Conservation (phyloP, 2,888 invertebrate genomes). For the Ochlodes sylvanus region DNA sequence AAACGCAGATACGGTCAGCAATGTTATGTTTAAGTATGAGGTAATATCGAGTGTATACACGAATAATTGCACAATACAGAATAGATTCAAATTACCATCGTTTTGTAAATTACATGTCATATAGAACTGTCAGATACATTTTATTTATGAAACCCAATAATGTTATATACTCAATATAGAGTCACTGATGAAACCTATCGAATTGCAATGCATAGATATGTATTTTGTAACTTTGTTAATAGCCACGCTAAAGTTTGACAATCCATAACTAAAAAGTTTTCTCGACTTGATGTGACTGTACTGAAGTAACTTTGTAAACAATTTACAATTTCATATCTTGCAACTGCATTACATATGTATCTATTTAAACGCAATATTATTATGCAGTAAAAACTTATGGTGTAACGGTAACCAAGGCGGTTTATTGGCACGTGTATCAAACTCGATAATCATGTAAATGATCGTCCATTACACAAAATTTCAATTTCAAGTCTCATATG, state of each 20-base stretch:
- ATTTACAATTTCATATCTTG: background rate
- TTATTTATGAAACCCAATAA: background rate
- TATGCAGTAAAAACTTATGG: constrained; percentile 26
- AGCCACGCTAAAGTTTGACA: background rate
- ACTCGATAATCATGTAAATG: constrained; percentile 38
- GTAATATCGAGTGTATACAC: constrained; percentile 13
- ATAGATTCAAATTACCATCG: constrained; percentile 23
- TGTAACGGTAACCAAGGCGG: constrained; percentile 32
- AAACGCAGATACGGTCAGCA: constrained; percentile 4
- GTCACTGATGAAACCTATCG: background rate
- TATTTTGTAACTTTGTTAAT: constrained; percentile 11
- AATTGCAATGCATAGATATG: constrained; percentile 12
- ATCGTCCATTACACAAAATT: constrained; percentile 37
- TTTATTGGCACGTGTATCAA: constrained; percentile 22
- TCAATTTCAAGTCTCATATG: constrained; percentile 36
- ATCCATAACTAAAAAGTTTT: background rate
- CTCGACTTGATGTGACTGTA: background rate
- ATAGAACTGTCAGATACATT: constrained; percentile 6
- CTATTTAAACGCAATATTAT: constrained; percentile 6
- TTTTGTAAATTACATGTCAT: constrained; percentile 14
- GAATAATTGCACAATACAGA: constrained; percentile 30
- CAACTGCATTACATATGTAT: constrained; percentile 1
- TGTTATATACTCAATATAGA: no score
- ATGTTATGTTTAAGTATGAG: constrained; percentile 14
- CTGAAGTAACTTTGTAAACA: background rate